phyloP scores from a whole-genome alignment of 2,888 invertebrate species.

The Pteria penguin region DNA sequence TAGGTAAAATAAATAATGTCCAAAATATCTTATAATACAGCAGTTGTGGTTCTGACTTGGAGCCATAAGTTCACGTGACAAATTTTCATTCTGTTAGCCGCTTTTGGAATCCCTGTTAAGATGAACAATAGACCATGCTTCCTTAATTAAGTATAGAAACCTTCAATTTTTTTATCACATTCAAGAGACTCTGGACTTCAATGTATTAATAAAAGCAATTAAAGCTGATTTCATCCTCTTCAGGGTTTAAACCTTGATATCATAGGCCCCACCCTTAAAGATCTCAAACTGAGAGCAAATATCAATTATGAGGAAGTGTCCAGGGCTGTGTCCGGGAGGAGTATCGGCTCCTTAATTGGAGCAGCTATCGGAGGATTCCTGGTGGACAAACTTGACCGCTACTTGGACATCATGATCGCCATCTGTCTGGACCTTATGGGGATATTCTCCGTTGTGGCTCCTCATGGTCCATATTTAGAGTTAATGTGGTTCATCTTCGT shows the following conservation, averaged over 20 bases:
- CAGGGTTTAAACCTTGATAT: conserved; percentile 59
- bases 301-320: conserved; percentile 64
- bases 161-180: too few relatives aligned
- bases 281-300: conserved; percentile 54
- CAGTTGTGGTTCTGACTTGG: too few relatives aligned
- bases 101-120: too few relatives aligned
- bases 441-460: conserved; percentile 50
- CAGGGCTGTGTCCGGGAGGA: conserved; percentile 55
- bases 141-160: too few relatives aligned
- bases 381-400: conserved; percentile 51
- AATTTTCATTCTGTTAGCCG: too few relatives aligned
- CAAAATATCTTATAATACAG: too few relatives aligned
- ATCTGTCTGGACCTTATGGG: conserved; percentile 54
- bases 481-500: conserved; percentile 54
- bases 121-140: too few relatives aligned
- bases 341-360: conserved; percentile 58
- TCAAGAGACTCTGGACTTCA: too few relatives aligned
- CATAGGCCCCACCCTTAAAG: conserved; percentile 62
- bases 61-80: too few relatives aligned
- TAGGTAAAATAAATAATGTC: too few relatives aligned
- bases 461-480: conserved; percentile 43
- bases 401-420: conserved; percentile 56
- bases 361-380: conserved; percentile 45
- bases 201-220: too few relatives aligned
- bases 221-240: too few relatives aligned